These are phyloP conservation scores for Tenrec ecaudatus DNA, from an alignment of 2,113 vertebrate species.

Conservation along the genomic window DNA sequence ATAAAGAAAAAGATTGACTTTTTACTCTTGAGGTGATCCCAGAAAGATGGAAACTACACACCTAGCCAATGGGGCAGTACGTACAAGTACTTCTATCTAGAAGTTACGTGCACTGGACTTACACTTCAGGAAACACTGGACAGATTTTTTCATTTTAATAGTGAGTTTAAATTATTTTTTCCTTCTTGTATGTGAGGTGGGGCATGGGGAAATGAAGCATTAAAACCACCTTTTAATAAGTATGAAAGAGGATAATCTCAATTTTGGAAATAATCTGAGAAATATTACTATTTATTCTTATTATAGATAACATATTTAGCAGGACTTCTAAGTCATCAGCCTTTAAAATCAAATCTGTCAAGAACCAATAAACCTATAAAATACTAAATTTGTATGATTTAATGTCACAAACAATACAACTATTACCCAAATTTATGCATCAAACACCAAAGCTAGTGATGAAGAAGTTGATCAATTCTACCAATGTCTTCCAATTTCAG, in stretches of 20 bases:
- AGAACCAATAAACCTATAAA: neutral
- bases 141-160: neutral
- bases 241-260: neutral
- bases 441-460: too few species aligned
- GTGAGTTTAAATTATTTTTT: neutral
- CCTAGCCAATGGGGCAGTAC: neutral
- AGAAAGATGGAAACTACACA: neutral
- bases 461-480: too few species aligned
- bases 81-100: neutral
- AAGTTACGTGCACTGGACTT: neutral
- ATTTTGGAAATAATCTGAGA: constrained; percentile 1
- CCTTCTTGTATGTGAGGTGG: neutral
- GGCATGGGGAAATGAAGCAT: neutral
- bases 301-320: neutral
- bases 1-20: neutral
- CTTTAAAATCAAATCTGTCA: neutral
- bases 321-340: neutral
- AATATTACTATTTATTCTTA: neutral
- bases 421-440: too few species aligned
- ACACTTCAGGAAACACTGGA: neutral
- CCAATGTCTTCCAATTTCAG: too few species aligned
- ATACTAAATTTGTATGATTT: neutral
- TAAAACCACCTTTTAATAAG: constrained; percentile 1
- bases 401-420: neutral
- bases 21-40: neutral